These are phyloP conservation scores for Crossocerus cetratus DNA, from an alignment of 2,888 invertebrate genomes.

Conservation along the genomic window DNA sequence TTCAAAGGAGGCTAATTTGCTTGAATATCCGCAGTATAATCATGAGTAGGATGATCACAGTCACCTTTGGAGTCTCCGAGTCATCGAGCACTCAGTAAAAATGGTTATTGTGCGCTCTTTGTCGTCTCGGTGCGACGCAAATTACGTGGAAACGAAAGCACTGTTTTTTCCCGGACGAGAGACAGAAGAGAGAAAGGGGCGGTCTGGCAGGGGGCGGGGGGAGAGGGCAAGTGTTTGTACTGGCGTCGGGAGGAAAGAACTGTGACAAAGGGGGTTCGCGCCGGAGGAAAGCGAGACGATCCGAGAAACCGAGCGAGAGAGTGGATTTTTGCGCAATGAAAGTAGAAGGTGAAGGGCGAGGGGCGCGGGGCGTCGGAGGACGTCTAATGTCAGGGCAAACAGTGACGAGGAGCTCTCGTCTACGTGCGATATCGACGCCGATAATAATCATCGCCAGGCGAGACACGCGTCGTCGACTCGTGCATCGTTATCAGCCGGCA, in stretches of 20 bases:
- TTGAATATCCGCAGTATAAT: too few relatives aligned
- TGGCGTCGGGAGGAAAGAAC: background rate
- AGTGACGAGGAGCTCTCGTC: constrained; percentile 19
- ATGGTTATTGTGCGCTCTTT: too few relatives aligned
- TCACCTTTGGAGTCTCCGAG: too few relatives aligned
- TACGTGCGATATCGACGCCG: constrained; percentile 29
- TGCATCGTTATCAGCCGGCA: constrained; percentile 23
- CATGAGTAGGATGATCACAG: too few relatives aligned
- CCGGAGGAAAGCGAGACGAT: constrained; percentile 8
- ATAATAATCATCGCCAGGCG: constrained; percentile 28
- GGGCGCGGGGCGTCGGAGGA: constrained; percentile 23
- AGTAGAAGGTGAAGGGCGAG: background rate
- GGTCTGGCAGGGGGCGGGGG: too few relatives aligned
- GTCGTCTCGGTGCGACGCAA: background rate
- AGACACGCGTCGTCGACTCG: background rate
- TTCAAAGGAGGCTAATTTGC: too few relatives aligned
- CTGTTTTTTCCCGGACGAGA: background rate
- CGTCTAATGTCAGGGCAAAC: constrained; percentile 51
- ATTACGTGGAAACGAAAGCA: constrained; percentile 15
- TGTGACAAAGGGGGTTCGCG: constrained; percentile 29
- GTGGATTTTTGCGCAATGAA: constrained; percentile 42
- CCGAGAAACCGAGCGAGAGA: constrained; percentile 13
- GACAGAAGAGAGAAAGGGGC: background rate
- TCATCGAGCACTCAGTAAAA: too few relatives aligned
- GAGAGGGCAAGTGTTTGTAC: constrained; percentile 9